A percentile compares a stretch with the other conserved stretches of the same genome.
Evolutionary conservation across 2,113 vertebrate species (phyloP).

Genomic region (Campylomormyrus numenius): DNA sequence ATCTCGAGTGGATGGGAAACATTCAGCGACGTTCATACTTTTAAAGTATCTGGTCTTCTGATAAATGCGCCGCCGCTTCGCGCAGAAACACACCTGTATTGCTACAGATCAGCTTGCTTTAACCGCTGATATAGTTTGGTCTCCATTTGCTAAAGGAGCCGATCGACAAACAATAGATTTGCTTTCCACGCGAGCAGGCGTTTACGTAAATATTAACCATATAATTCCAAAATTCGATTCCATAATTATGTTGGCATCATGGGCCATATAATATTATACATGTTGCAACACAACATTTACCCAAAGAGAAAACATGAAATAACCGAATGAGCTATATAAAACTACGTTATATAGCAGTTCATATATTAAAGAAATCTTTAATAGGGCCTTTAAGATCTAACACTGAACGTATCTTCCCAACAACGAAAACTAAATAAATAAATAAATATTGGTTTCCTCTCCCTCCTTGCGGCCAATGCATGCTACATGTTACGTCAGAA

Average conservation of each 20-base stretch:
- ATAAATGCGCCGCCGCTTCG: conserved; percentile 54
- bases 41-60: conserved; percentile 63
- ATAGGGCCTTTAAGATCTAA: not conserved
- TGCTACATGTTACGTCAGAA: not conserved
- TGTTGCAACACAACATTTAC: not conserved
- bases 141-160: conserved; percentile 40
- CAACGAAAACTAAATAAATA: not conserved
- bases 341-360: not conserved
- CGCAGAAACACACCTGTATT: conserved; percentile 50
- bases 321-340: not conserved
- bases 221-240: not conserved
- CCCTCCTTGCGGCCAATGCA: not conserved
- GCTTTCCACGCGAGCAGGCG: not conserved
- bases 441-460: not conserved
- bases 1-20: conserved; percentile 78
- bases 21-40: conserved; percentile 65
- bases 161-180: not conserved
- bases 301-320: not conserved
- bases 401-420: not conserved
- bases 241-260: not conserved
- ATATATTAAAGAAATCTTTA: not conserved
- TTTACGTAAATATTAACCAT: not conserved
- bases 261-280: not conserved
- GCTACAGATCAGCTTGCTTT: conserved; percentile 51
- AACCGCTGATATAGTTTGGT: conserved; percentile 67